phyloP scores from a whole-genome alignment of 2,797 vertebrate species.

The Xenopus petersii region DNA sequence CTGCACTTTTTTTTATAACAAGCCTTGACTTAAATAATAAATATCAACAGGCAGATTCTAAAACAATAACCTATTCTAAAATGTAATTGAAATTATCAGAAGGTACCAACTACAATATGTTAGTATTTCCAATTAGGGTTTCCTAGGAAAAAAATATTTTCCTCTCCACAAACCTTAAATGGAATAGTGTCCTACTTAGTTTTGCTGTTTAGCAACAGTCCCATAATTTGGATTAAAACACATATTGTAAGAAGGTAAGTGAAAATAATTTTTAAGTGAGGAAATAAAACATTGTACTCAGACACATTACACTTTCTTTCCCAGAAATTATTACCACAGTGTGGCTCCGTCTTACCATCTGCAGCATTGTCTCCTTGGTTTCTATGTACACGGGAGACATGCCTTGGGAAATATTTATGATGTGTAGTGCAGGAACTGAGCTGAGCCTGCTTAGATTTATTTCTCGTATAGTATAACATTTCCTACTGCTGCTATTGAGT shows the following conservation, averaged over 20 bases:
- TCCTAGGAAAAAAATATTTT: too few species aligned
- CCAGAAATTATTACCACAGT: constrained; percentile 51
- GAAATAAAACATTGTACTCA: constrained; percentile 4
- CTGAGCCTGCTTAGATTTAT: constrained; percentile 44
- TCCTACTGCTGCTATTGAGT: constrained; percentile 13
- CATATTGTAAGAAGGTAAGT: not conserved
- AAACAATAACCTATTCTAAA: too few species aligned
- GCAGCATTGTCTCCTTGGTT: constrained; percentile 32
- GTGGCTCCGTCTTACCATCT: constrained; percentile 43
- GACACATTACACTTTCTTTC: constrained; percentile 33
- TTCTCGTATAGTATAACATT: constrained; percentile 46
- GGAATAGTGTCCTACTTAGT: not conserved
- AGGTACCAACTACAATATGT: too few species aligned
- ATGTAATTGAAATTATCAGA: too few species aligned
- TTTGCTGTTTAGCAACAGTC: constrained; percentile 11
- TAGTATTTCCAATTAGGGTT: too few species aligned
- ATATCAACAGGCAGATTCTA: too few species aligned
- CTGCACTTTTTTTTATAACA: too few species aligned
- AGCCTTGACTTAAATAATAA: too few species aligned
- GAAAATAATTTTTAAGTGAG: constrained; percentile 7
- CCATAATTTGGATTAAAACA: constrained; percentile 4
- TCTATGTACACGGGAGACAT: constrained; percentile 39
- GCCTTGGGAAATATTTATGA: constrained; percentile 52
- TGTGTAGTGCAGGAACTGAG: constrained; percentile 44
- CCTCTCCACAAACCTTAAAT: too few species aligned